Evolutionary conservation across 2,888 invertebrate species (phyloP), one percentile per base, ranked within the genome.

Genomic region (Aleiodes testaceus): DNA sequence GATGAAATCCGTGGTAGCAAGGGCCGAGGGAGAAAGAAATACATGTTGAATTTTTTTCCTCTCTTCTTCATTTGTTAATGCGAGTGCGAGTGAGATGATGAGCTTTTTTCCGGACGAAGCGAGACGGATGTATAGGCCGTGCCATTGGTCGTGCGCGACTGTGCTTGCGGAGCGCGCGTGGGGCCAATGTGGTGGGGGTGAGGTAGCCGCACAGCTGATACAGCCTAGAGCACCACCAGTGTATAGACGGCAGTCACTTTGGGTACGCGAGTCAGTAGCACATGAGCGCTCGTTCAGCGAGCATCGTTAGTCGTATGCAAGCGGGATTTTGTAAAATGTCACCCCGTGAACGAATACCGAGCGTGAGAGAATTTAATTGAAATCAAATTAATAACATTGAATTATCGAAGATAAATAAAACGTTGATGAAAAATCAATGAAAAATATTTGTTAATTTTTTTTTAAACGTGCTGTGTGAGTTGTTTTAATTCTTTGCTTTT

Each of bases 181-280:
- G 20, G 64, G 68, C 67, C 69, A 59, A 30, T 36, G 72, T 47
- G 61, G 74, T 84, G 85, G 88, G 85, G 87, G 82, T 85, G 86
- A 86, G 86, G 83, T 81, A 52, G 87, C 85, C 83, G 87, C 90
- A 90, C 91, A 91, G 91, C 91, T 90, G 91, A 90, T 89, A 88
- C 88, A 84, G 78, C 74, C 42, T 67, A 73, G 68, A 73, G 68
- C 47, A 30, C 30, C 18, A 42, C 78, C 76, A 87, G 80, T 88
- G 90, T 91, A 91, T 91, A 91, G 90, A 89, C 89, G 89, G 88
- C 87, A 85, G 84, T 84, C 80, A 75, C 82, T 78, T 70, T 80
- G 73, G 36, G 66, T 68, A 77, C 75, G 79, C 79, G 77, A 86
- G 84, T 84, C 87, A 88, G 87, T 87, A 85, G 86, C 81, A 82